These are phyloP conservation scores for Tetranychus truncatus DNA, from an alignment of 2,888 invertebrate species.

Conservation along the genomic window DNA sequence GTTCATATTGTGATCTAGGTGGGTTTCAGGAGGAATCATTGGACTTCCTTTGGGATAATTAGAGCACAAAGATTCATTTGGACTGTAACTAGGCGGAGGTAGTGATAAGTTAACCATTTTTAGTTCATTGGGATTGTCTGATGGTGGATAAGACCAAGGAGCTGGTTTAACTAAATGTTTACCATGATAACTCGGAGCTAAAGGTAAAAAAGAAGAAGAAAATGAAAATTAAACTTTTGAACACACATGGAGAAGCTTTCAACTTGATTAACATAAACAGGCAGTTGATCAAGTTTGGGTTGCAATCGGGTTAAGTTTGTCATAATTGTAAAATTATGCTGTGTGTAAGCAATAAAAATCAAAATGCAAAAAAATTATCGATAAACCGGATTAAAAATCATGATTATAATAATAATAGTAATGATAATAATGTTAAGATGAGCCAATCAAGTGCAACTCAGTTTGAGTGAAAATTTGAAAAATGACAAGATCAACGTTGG, in stretches of 20 bases:
- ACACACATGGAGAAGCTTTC: neutral
- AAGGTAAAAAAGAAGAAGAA: neutral
- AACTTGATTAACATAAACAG: too few species aligned
- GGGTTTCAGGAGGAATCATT: neutral
- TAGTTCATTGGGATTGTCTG: slow-evolving; percentile 15
- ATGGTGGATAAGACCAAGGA: slow-evolving; percentile 53
- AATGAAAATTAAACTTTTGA: neutral
- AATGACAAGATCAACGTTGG: too few species aligned
- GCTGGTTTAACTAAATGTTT: slow-evolving; percentile 62
- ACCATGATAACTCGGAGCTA: slow-evolving; percentile 58
- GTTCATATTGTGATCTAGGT: slow-evolving; percentile 24
- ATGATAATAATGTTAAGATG: too few species aligned
- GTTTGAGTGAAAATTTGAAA: too few species aligned
- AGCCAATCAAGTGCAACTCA: too few species aligned
- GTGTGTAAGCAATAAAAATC: too few species aligned
- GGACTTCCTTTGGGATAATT: neutral
- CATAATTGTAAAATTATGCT: too few species aligned
- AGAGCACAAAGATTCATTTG: slow-evolving; percentile 13
- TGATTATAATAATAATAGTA: too few species aligned
- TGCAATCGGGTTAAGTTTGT: too few species aligned
- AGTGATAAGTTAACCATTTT: slow-evolving; percentile 40
- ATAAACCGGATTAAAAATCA: too few species aligned
- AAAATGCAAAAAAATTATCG: too few species aligned
- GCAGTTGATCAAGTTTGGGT: too few species aligned
- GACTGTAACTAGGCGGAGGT: slow-evolving; percentile 50